A percentile compares a stretch with the other conserved stretches of the same genome.
Evolutionary conservation across 2,888 invertebrate genomes (phyloP).

Genomic region (Agapostemon virescens): DNA sequence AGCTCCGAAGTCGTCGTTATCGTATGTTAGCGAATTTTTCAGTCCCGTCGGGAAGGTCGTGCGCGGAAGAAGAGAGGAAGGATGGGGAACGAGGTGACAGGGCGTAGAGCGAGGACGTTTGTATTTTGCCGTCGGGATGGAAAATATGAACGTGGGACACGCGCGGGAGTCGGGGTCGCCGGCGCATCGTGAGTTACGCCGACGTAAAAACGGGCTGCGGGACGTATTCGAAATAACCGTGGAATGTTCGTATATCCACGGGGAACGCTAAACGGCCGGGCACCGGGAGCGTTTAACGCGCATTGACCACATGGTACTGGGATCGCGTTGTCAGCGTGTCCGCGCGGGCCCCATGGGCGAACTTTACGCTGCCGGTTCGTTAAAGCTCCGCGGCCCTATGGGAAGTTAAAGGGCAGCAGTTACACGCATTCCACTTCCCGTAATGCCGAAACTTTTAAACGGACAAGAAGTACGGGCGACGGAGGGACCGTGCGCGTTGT

Average conservation of each 20-base stretch:
- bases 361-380: constrained; percentile 59
- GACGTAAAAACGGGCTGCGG: constrained; percentile 60
- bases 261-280: constrained; percentile 64
- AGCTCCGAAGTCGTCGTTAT: constrained; percentile 1
- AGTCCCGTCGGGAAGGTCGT: constrained; percentile 1
- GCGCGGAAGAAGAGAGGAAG: not conserved
- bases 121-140: constrained; percentile 25
- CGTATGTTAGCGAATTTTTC: constrained; percentile 2
- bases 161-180: constrained; percentile 10
- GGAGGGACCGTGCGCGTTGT: not conserved
- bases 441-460: constrained; percentile 56
- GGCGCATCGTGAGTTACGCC: constrained; percentile 48
- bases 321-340: constrained; percentile 64
- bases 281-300: constrained; percentile 56
- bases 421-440: constrained; percentile 56
- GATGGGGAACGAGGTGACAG: constrained; percentile 8
- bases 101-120: constrained; percentile 19
- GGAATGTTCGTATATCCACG: constrained; percentile 62
- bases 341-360: constrained; percentile 22
- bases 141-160: constrained; percentile 37
- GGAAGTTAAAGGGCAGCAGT: constrained; percentile 57
- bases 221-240: constrained; percentile 66
- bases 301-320: constrained; percentile 67
- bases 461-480: constrained; percentile 45
- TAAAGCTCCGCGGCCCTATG: constrained; percentile 49